phyloP scores from a whole-genome alignment of 2,888 invertebrate genomes.

The Tachina fera region DNA sequence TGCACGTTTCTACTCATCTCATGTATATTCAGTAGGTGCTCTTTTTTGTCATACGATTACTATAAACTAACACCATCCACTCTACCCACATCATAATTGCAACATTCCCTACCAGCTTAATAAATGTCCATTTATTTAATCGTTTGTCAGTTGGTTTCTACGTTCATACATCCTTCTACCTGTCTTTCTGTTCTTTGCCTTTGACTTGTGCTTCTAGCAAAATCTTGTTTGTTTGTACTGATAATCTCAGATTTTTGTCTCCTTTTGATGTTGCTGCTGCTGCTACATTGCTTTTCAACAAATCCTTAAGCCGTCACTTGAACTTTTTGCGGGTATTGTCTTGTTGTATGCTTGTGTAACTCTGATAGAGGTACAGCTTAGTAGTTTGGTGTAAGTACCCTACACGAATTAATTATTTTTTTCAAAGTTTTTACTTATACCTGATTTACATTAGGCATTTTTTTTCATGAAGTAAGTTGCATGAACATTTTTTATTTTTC shows the following conservation, averaged over 20 bases:
- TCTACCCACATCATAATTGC: constrained; percentile 19
- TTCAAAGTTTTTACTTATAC: too few species aligned
- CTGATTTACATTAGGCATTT: too few species aligned
- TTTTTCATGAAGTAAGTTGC: too few species aligned
- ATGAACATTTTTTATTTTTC: too few species aligned
- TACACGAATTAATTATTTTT: not conserved
- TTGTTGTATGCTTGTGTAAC: not conserved
- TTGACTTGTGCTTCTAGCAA: constrained; percentile 53
- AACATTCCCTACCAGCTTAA: constrained; percentile 43
- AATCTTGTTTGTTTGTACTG: constrained; percentile 73
- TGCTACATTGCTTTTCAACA: constrained; percentile 52
- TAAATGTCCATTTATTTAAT: constrained; percentile 32
- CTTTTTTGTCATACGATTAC: constrained; percentile 45
- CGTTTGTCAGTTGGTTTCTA: constrained; percentile 30
- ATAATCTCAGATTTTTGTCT: constrained; percentile 80
- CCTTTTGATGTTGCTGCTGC: constrained; percentile 67
- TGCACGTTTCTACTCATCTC: constrained; percentile 28
- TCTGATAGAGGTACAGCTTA: not conserved
- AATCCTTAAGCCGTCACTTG: constrained; percentile 27
- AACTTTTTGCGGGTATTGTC: constrained; percentile 4
- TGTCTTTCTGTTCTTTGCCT: constrained; percentile 33
- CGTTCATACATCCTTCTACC: constrained; percentile 4
- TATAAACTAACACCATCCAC: not conserved
- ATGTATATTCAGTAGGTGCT: constrained; percentile 48
- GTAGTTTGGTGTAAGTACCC: not conserved